Evolutionary conservation across 23 tunicate species (phyloP).

Genomic region (Clavelina lepadiformis): DNA sequence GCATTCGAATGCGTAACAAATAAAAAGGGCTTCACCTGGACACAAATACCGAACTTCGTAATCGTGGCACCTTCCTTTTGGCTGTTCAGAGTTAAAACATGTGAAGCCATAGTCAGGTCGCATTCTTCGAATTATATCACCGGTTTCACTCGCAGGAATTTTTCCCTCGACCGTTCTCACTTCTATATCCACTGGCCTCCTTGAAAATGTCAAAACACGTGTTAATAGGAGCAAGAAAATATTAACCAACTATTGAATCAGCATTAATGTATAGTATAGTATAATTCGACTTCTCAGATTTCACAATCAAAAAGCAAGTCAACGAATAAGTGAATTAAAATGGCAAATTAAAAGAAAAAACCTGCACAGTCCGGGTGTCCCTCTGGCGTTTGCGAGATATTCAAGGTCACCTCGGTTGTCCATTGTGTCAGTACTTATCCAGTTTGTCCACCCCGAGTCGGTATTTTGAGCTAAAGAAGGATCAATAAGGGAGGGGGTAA

Average conservation of each 20-base stretch:
- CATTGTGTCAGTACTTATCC: constrained; percentile 34
- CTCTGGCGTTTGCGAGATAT: constrained; percentile 17
- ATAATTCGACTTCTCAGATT: no score
- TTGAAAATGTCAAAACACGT: constrained; percentile 9
- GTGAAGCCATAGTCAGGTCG: constrained; percentile 32
- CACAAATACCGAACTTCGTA: constrained; percentile 91
- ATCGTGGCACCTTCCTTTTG: constrained; percentile 43
- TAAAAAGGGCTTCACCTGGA: no score
- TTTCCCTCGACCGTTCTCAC: constrained; percentile 45
- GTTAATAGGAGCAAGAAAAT: not conserved
- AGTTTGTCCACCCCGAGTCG: constrained; percentile 29
- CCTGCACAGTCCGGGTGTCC: constrained; percentile 32
- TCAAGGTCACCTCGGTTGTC: constrained; percentile 36
- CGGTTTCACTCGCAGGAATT: constrained; percentile 24
- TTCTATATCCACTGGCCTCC: constrained; percentile 54
- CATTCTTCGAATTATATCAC: constrained; percentile 24
- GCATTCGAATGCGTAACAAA: no score
- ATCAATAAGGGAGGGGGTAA: no score
- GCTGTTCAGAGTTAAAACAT: constrained; percentile 45
- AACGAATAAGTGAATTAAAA: no score
- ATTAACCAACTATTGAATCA: no score
- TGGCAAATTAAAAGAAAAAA: no score
- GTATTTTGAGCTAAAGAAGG: no score
- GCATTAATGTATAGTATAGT: no score
- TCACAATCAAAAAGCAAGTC: no score